These are phyloP conservation scores for Oscheius sp. DNA, from an alignment of 2,888 invertebrate species.

Conservation along the genomic window DNA sequence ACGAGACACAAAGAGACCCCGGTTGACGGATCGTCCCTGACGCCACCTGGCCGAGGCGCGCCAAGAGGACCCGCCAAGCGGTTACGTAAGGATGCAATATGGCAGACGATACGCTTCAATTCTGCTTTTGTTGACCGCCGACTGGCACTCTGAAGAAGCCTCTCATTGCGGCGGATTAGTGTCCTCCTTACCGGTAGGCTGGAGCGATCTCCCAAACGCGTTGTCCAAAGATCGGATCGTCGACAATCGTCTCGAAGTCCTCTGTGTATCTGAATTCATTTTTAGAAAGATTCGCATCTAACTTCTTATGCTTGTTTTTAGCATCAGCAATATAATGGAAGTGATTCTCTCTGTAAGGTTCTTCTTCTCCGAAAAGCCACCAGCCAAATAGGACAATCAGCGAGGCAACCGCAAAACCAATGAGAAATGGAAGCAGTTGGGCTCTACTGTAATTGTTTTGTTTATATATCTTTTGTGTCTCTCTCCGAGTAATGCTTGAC, in stretches of 20 bases:
- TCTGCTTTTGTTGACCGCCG: slow-evolving; percentile 14
- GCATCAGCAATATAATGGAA: not conserved
- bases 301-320: too few relatives aligned
- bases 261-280: not conserved
- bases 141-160: slow-evolving; percentile 8
- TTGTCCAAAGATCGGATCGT: slow-evolving; percentile 10
- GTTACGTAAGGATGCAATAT: slow-evolving; percentile 20
- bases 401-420: not conserved
- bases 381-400: not conserved
- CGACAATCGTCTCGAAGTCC: not conserved
- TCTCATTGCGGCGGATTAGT: slow-evolving; percentile 18
- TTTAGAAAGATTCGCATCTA: not conserved
- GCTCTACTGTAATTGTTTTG: not conserved
- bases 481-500: not conserved
- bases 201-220: not conserved
- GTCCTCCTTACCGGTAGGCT: not conserved
- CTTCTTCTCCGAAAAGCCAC: slow-evolving; percentile 10
- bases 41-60: slow-evolving; percentile 20
- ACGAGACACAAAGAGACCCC: slow-evolving; percentile 13
- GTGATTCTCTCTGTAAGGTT: not conserved
- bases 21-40: slow-evolving; percentile 24
- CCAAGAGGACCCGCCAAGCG: slow-evolving; percentile 12
- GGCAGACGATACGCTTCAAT: slow-evolving; percentile 27
- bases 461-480: not conserved
- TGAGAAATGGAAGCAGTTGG: not conserved